A percentile compares a stretch with the other conserved stretches of the same genome.
These are phyloP conservation scores for Orestias chungarensis DNA, from an alignment of 2,797 vertebrate species.

Conservation along the genomic window DNA sequence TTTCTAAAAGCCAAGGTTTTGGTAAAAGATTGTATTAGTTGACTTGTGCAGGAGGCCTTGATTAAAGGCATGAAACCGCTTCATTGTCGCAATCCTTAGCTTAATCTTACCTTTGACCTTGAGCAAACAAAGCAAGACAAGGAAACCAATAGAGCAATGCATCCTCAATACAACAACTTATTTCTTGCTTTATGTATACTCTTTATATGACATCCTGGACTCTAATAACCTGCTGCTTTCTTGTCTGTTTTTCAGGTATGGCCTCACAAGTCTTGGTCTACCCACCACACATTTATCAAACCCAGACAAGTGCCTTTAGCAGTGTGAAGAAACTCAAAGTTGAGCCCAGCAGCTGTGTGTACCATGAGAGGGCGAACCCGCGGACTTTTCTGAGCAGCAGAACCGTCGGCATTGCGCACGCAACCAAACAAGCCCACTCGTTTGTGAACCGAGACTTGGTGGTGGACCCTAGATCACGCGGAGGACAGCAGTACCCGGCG, in stretches of 20 bases:
- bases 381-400: slow-evolving; percentile 94
- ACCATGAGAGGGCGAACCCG: slow-evolving; percentile 93
- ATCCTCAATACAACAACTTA: slow-evolving; percentile 2
- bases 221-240: slow-evolving; percentile 38
- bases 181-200: slow-evolving; percentile 26
- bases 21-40: not conserved
- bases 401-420: slow-evolving; percentile 89
- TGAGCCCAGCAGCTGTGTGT: slow-evolving; percentile 95
- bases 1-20: not conserved
- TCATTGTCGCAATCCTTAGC: not conserved
- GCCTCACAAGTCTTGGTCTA: slow-evolving; percentile 99
- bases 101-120: not conserved
- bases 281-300: slow-evolving; percentile 99
- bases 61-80: not conserved
- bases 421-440: slow-evolving; percentile 84
- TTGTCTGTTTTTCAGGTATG: slow-evolving; percentile 88
- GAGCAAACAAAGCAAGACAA: slow-evolving; percentile 21
- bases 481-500: slow-evolving; percentile 87
- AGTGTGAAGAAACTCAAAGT: slow-evolving; percentile 99
- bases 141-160: not conserved
- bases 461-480: slow-evolving; percentile 81
- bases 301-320: slow-evolving; percentile 99
- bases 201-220: not conserved
- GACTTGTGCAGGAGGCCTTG: not conserved
- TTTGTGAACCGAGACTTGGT: slow-evolving; percentile 89